These are phyloP conservation scores for Bemisia tabaci DNA, from an alignment of 1,140 invertebrate genomes.

Conservation along the genomic window DNA sequence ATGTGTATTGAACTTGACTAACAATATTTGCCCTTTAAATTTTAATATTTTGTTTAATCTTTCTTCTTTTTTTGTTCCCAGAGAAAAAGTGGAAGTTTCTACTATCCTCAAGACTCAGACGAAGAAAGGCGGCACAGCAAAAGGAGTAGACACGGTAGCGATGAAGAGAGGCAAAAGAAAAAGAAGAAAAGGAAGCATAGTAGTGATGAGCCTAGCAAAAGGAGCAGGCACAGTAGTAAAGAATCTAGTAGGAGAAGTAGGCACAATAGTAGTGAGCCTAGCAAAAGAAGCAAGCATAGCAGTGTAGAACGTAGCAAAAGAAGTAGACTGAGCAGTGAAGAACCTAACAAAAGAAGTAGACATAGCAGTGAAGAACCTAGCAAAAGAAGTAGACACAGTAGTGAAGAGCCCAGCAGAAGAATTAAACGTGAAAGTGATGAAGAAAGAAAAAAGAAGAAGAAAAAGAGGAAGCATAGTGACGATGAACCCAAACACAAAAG, in stretches of 20 bases:
- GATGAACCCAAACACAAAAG: constrained; percentile 5
- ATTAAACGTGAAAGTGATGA: constrained; percentile 13
- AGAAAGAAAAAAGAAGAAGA: constrained; percentile 8
- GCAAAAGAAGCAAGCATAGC: too few species aligned
- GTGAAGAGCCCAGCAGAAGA: constrained; percentile 2
- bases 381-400: neutral
- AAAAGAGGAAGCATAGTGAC: constrained; percentile 11
- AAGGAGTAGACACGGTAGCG: too few species aligned
- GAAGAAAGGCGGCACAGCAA: too few species aligned
- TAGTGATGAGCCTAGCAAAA: neutral
- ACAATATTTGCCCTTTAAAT: too few species aligned
- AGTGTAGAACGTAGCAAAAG: neutral
- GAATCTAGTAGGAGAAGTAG: neutral
- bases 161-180: neutral
- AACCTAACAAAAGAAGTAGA: neutral
- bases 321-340: neutral
- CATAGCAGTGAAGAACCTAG: neutral
- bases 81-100: too few species aligned
- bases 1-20: too few species aligned
- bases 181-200: neutral
- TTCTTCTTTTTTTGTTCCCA: too few species aligned
- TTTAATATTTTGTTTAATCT: too few species aligned
- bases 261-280: neutral
- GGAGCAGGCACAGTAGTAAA: neutral
- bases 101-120: too few species aligned